phyloP scores from a whole-genome alignment of 2,113 vertebrate genomes.

The Gymnocephalus cernua region DNA sequence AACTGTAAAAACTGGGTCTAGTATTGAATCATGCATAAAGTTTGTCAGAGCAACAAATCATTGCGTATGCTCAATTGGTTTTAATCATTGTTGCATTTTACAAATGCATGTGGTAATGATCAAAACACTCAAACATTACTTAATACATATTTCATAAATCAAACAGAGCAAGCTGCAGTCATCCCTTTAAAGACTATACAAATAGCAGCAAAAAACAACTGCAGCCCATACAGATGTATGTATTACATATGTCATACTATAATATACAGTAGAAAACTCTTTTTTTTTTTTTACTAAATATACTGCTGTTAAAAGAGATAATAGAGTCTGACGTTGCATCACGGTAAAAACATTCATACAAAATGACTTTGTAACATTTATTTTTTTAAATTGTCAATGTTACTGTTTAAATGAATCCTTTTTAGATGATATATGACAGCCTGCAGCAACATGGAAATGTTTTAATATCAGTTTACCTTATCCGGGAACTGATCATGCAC shows the following conservation, averaged over 20 bases:
- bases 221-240: not conserved
- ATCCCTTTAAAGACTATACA: not conserved
- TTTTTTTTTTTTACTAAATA: too few species aligned
- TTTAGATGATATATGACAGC: not conserved
- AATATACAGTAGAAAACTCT: not conserved
- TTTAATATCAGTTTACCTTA: constrained; percentile 19
- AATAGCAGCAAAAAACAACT: not conserved
- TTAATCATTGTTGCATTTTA: not conserved
- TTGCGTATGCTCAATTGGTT: not conserved
- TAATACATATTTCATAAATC: too few species aligned
- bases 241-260: not conserved
- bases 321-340: not conserved
- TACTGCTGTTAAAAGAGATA: not conserved
- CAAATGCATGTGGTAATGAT: too few species aligned
- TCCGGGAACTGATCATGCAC: constrained; percentile 2
- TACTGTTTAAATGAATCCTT: not conserved
- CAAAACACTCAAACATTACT: too few species aligned
- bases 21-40: too few species aligned
- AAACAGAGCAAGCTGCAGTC: too few species aligned
- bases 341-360: not conserved
- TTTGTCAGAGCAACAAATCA: too few species aligned
- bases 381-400: too few species aligned
- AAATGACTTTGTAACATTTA: too few species aligned
- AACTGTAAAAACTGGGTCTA: too few species aligned
- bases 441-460: not conserved